A percentile compares a stretch with the other conserved stretches of the same genome.
These are phyloP conservation scores for Ichneumon xanthorius DNA, from an alignment of 2,888 invertebrate genomes.

Conservation along the genomic window DNA sequence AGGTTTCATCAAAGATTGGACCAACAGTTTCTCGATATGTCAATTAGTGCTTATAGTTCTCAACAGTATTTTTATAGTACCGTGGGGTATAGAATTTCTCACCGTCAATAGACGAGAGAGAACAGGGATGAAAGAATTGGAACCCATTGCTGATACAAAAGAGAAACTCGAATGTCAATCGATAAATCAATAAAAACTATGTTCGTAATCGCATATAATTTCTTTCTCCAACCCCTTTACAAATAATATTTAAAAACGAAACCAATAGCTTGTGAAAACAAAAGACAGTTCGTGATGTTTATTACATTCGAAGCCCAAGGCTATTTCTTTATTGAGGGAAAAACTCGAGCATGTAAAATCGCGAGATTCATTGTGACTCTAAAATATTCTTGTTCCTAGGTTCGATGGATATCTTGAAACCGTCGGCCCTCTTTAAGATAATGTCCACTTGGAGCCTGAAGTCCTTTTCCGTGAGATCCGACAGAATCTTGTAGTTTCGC, in stretches of 20 bases:
- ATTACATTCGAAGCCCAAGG: constrained; percentile 3
- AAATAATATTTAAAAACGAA: neutral
- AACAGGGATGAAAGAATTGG: constrained; percentile 28
- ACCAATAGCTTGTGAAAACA: neutral
- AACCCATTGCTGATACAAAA: constrained; percentile 27
- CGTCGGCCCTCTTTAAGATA: constrained; percentile 91
- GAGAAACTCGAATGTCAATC: constrained; percentile 26
- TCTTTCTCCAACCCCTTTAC: neutral
- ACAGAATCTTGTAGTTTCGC: constrained; percentile 90
- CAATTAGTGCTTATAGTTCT: constrained; percentile 89
- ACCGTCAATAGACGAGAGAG: constrained; percentile 66
- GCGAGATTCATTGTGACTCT: neutral
- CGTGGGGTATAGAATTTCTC: constrained; percentile 89
- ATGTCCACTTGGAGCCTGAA: constrained; percentile 92
- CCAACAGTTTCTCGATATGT: constrained; percentile 88
- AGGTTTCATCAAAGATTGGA: constrained; percentile 88
- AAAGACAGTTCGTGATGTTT: neutral
- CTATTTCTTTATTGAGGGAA: constrained; percentile 41
- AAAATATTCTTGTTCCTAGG: constrained; percentile 86
- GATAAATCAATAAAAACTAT: constrained; percentile 45
- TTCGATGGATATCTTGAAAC: constrained; percentile 90
- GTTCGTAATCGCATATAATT: constrained; percentile 32
- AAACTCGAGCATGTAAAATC: constrained; percentile 19
- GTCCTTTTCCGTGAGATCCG: constrained; percentile 89
- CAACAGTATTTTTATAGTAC: constrained; percentile 88